Evolutionary conservation across 2,888 invertebrate genomes (phyloP).

Genomic region (Coelinius sp.): DNA sequence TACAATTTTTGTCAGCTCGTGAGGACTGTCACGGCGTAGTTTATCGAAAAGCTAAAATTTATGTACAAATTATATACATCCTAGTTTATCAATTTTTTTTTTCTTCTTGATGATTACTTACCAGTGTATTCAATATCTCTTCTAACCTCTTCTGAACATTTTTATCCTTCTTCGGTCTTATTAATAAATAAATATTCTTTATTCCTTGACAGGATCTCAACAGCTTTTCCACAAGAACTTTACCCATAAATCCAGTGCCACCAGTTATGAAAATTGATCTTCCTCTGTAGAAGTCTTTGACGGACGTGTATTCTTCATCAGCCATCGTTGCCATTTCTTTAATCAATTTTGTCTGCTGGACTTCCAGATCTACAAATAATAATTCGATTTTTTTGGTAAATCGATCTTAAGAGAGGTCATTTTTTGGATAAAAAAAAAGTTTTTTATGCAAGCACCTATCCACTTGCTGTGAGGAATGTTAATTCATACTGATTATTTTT

Average conservation of each 20-base stretch:
- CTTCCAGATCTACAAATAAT: too few relatives aligned
- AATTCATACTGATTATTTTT: too few relatives aligned
- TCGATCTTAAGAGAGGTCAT: too few relatives aligned
- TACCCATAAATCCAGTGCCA: conserved; percentile 85
- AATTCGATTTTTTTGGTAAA: too few relatives aligned
- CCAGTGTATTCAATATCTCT: conserved; percentile 77
- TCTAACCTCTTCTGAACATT: conserved; percentile 74
- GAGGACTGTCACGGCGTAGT: conserved; percentile 73
- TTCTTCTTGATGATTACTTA: conserved; percentile 71
- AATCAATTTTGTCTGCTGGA: too few relatives aligned
- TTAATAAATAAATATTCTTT: conserved; percentile 78
- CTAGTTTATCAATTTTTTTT: too few relatives aligned
- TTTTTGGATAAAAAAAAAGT: not conserved
- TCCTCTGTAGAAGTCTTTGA: conserved; percentile 76
- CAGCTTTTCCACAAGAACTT: conserved; percentile 84
- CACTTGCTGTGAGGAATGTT: not conserved
- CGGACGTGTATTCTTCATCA: conserved; percentile 65
- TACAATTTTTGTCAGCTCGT: conserved; percentile 76
- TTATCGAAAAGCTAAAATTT: conserved; percentile 77
- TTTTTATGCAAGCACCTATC: too few relatives aligned
- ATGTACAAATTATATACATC: too few relatives aligned
- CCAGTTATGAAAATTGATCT: conserved; percentile 81
- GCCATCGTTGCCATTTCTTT: conserved; percentile 63
- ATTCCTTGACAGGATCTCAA: conserved; percentile 80
- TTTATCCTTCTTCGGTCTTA: conserved; percentile 77